Base-by-base conservation (phyloP, 1,140 invertebrate genomes). In the Drosophila miranda region DNA sequence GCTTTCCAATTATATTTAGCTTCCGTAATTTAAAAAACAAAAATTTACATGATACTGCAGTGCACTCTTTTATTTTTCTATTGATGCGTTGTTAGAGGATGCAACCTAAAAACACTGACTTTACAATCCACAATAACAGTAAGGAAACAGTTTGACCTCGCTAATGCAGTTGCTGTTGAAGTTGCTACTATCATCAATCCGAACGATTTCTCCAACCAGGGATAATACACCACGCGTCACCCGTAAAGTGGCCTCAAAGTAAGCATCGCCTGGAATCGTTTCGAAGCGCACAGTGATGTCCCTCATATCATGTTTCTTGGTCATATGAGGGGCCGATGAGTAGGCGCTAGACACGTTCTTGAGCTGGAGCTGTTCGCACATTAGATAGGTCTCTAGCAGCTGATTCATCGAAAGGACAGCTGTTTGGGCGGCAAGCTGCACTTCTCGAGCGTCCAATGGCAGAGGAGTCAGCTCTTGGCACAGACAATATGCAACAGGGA, bases 161-260 rank as follows among this genome's bases (percentile, higher is more conserved):
- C 93, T 92, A 11, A 96, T 92, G 77, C 96, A 97, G 56, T 91
- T 91, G 89, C 95, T 95, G 87, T 96, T 95, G 54, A 93, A 92
- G 3, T 94, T 94, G 69, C 96, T 96, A 8, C 94, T 34, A 11
- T 34, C 82, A 89, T 96, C 96, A 6, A 96, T 92, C 41, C 95
- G 92, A 79, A 95, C 95, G 26, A 96, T 92, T 1, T 93, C 93
- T 1, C 95, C 95, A 2, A 8, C 30, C 9, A 34, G 30, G 30
- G 30, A 34, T 3, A 34, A 11, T 9, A 34, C 9, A 2, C 30
- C 30, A 11, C 9, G 8, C 30, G 30, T 11, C 30, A 11, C 3
- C 30, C 30, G 30, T 0, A 3, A 34, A 3, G 9, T 34, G 30
- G 30, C 94, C 89, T 96, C 95, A 81, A 96, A 96, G n/a, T 95